Base-by-base conservation (phyloP, 2,888 invertebrate species). In the Ophion ellenae region DNA sequence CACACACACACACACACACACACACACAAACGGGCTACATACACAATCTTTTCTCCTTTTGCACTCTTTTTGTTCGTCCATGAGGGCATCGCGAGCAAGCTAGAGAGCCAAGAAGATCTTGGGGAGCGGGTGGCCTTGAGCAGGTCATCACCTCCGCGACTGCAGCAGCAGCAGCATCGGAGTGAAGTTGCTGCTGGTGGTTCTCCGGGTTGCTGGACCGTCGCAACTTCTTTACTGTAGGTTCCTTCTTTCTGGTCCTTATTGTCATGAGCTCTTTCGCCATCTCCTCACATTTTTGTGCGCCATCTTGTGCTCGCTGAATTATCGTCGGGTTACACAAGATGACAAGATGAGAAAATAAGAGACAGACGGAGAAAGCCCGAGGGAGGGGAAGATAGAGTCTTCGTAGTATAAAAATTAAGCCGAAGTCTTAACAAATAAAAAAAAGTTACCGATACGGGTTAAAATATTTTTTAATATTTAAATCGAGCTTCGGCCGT, bases 61-160 rank as follows among this genome's bases (percentile, higher is more conserved):
- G 20, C 69, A 36, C 11, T 17, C 57, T 57, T 45, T 47, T 40
- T 71, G 67, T 40, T 66, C 73, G 67, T 75, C 40, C 75, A 47
- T 75, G 75, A 69, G 81, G 17, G 57, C 73, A 74, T 71, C 70
- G 66, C 63, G 74, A 75, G 87, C 57, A 83, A 80, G 87, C 87
- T 84, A 79, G 76, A 88, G 89, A 88, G 89, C 84, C 90, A 90
- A 88, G 90, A 89, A 89, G 90, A 91, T 90, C 89, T 90, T 90
- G 81, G 90, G 90, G 91, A 93, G 93, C 92, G 92, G 93, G 92
- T 93, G 93, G 93, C 93, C 93, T 93, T 93, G 93, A 93, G 93
- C 93, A 93, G 93, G 93, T 93, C 93, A 93, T 93, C 93, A 93
- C 93, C 93, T 93, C 93, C 92, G 92, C 90, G 90, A 89, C 90